Evolutionary conservation across 2,888 invertebrate genomes (phyloP), one percentile per base, ranked within the genome.

Genomic region (Pilophorus perplexus): DNA sequence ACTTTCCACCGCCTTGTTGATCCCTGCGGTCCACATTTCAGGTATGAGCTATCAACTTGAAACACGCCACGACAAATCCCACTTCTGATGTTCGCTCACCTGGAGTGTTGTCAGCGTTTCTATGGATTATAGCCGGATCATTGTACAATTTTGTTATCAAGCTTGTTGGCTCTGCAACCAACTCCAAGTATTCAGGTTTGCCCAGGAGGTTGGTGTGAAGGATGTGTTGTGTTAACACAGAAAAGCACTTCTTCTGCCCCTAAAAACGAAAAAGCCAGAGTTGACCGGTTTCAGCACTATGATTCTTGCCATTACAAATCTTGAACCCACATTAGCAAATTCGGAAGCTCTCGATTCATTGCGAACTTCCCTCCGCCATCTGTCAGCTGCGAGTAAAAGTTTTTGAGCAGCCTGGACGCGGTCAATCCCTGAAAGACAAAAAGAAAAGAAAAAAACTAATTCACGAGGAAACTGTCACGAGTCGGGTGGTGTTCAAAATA

Each of bases 341-440:
- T 64, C 52, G 23, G 37, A 27, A 2, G 22, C 25, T 18, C 52
- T 38, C n/a, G 14, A 44, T 16, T 40, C 55, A 3, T 42, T 42
- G 12, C 44, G 25, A 6, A 20, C 28, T 27, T 57, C 27, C 28
- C 38, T 48, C 8, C 64, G 74, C 75, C 79, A 80, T 37, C 74
- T 68, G 50, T 76, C 72, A 1, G 80, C 80, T 70, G 79, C 79
- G 60, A 75, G 74, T 68, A 77, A 80, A 72, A 81, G 80, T 67
- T 80, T 75, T 71, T 77, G 74, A 5, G 79, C 79, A 10, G 80
- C 80, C 40, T 75, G 77, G 2, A 81, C 80, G 74, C 80, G 79
- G 74, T 82, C 82, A 6, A 79, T 80, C 33, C 81, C 80, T 76
- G 50, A 54, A 25, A 52, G 33, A 14, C 8, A 20, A 67, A 10